Evolutionary conservation across 2,797 vertebrate species (phyloP).

Genomic region (Spinibarbus caldwelli): DNA sequence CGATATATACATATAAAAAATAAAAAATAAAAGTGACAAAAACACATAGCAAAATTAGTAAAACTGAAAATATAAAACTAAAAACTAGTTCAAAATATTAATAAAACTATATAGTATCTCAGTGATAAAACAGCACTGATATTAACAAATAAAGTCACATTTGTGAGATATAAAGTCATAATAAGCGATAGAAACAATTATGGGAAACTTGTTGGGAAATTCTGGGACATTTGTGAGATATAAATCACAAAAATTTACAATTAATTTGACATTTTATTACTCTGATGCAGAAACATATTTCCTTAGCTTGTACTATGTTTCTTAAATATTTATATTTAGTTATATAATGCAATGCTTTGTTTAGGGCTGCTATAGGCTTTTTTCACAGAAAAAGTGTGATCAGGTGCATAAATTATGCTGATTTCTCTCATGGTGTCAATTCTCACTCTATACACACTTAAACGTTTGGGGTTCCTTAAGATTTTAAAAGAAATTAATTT

Average conservation of each 20-base stretch:
- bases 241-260: background rate
- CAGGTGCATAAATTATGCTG: background rate
- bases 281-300: background rate
- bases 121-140: background rate
- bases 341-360: background rate
- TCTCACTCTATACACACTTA: background rate
- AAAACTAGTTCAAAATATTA: background rate
- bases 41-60: background rate
- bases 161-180: background rate
- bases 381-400: background rate
- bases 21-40: no score
- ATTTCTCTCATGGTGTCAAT: background rate
- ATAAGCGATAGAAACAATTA: background rate
- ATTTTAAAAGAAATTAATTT: background rate
- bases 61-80: background rate
- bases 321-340: background rate
- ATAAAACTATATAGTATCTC: background rate
- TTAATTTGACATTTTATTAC: background rate
- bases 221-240: background rate
- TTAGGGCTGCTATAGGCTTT: no score
- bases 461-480: background rate
- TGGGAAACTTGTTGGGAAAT: background rate
- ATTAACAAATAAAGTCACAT: background rate
- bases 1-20: no score
- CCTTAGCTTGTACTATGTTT: background rate